A percentile compares a stretch with the other conserved stretches of the same genome.
These are phyloP conservation scores for Pseudomugil tenellus DNA, from an alignment of 2,797 vertebrate genomes.

Conservation along the genomic window DNA sequence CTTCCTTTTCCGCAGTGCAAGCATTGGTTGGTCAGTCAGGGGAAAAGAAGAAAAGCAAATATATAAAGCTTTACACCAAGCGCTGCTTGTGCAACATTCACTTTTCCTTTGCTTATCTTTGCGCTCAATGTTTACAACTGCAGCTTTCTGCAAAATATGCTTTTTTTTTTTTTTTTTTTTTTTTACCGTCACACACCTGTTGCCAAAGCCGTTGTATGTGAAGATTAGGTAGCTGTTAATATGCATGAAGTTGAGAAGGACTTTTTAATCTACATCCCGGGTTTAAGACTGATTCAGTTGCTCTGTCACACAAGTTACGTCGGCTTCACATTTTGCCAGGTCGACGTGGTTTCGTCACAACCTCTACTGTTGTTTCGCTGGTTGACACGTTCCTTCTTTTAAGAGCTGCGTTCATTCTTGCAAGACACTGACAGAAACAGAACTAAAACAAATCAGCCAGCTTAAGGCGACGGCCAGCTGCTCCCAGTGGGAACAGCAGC, in stretches of 20 bases:
- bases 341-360: background rate
- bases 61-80: constrained; percentile 3
- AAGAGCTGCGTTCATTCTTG: constrained; percentile 6
- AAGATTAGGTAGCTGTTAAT: background rate
- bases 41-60: constrained; percentile 1
- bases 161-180: background rate
- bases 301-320: background rate
- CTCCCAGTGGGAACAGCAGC: constrained; percentile 14
- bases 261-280: background rate
- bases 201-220: constrained; percentile 8
- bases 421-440: constrained; percentile 8
- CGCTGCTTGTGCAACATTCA: background rate
- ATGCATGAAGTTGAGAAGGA: background rate
- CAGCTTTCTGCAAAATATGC: constrained; percentile 8
- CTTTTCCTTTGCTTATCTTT: background rate
- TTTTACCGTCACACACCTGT: constrained; percentile 7
- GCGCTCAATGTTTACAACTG: background rate
- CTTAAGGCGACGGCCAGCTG: constrained; percentile 18
- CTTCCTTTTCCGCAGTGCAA: constrained; percentile 42
- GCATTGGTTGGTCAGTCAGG: constrained; percentile 39
- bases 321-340: background rate
- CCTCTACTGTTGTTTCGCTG: background rate
- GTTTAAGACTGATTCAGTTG: background rate
- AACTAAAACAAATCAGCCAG: constrained; percentile 26
- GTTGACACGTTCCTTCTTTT: background rate